Evolutionary conservation across 2,888 invertebrate genomes (phyloP).

Genomic region (Drosophila gaucha): DNA sequence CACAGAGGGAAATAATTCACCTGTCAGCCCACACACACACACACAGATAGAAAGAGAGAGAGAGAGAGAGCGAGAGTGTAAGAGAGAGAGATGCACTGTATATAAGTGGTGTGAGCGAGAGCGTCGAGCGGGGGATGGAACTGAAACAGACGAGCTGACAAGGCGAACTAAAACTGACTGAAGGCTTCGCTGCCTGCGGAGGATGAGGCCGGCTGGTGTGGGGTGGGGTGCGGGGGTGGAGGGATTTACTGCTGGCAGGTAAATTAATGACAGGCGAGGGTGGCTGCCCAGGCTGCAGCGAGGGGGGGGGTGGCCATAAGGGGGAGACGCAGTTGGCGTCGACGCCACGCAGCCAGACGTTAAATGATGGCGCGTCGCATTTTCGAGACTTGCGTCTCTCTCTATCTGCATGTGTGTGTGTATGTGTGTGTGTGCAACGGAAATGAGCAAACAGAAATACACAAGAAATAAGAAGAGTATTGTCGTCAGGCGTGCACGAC

Average conservation of each 20-base stretch:
- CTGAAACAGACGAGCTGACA: conserved; percentile 73
- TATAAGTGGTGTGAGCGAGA: conserved; percentile 3
- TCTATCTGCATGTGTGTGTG: neutral
- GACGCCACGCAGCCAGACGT: conserved; percentile 61
- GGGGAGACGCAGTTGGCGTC: conserved; percentile 40
- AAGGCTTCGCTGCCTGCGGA: conserved; percentile 69
- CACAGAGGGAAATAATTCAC: conserved; percentile 81
- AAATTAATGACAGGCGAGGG: conserved; percentile 60
- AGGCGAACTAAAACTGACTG: conserved; percentile 66
- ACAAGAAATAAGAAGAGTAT: conserved; percentile 11
- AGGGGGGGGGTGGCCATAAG: conserved; percentile 8
- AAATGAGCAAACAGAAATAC: conserved; percentile 71
- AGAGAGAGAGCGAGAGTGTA: conserved; percentile 1
- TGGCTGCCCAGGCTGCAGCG: conserved; percentile 47
- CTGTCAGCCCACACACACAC: conserved; percentile 67
- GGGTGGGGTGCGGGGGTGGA: neutral
- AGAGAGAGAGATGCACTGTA: conserved; percentile 5
- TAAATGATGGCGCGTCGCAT: conserved; percentile 69
- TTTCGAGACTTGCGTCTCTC: conserved; percentile 19
- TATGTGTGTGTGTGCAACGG: conserved; percentile 59
- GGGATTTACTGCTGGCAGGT: conserved; percentile 57
- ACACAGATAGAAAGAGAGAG: conserved; percentile 8
- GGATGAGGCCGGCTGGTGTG: conserved; percentile 23
- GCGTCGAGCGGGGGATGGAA: conserved; percentile 58
- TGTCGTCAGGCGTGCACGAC: neutral